Evolutionary conservation across 2,797 vertebrate species (phyloP), one percentile per base, ranked within the genome.

Genomic region (Cacajao melanocephalus): DNA sequence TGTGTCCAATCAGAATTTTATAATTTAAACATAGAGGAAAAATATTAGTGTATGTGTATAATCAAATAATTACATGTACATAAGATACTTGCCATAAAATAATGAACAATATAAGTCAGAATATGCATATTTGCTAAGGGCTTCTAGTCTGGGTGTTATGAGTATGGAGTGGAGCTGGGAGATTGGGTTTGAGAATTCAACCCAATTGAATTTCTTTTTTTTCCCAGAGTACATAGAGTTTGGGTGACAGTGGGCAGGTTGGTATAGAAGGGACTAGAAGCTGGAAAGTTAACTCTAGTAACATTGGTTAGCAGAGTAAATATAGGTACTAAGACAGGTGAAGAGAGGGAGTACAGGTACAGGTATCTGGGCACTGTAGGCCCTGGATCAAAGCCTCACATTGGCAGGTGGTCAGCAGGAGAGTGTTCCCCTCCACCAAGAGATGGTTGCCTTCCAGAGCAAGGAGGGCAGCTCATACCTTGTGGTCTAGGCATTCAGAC

Each of bases 21-120:
- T 67, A 33, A 92, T 87, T 86, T 86, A 88, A 91, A 84, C 44
- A 26, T 17, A 88, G 15, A 90, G n/a, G n/a, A 79, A 88, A 64
- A 80, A 50, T 78, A 64, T 48, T 57, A 72, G 28, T 26, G 19
- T 33, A 17, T 52, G 17, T 33, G 1, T 64, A 12, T 12, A 90
- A 30, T 50, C 75, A 82, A 67, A 64, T 36, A 87, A 20, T 50
- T 73, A 78, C 20, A 6, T 20, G 5, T 55, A 20, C 9, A 28
- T 80, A 64, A 64, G 75, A 76, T 73, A 70, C 75, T 80, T 46
- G 4, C 36, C n/a, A 48, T 58, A 36, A 78, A 12, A 85, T 7
- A 84, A 86, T 15, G 48, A 55, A 36, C 33, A 26, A 8, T 50
- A 2, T 72, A 82, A 90, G 79, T 87, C 20, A 26, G 4, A 3